Conservation (phyloP, 2,113 vertebrate species). For the Dasyornis broadbenti region DNA sequence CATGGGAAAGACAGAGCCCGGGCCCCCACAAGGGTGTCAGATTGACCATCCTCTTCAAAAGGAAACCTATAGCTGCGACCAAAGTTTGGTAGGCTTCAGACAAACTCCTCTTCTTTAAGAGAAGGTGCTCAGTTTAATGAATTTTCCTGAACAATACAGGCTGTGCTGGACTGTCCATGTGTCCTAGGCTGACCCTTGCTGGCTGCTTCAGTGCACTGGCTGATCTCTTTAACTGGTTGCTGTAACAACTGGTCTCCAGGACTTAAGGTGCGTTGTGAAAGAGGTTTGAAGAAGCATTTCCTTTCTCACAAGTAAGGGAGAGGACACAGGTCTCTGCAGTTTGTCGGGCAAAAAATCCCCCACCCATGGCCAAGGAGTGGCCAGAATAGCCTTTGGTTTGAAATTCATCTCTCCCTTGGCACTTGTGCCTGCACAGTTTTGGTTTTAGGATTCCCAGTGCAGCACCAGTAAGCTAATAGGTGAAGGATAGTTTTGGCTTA, state of each 20-base stretch:
- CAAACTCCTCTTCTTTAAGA: neutral
- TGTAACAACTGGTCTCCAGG: neutral
- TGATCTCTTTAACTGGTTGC: neutral
- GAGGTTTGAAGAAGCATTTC: neutral
- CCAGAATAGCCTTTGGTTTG: neutral
- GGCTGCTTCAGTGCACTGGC: neutral
- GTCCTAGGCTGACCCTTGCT: constrained; percentile 6
- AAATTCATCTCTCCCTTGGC: neutral
- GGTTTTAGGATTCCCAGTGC: neutral
- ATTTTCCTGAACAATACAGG: neutral
- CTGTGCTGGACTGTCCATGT: neutral
- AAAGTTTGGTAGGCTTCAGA: neutral
- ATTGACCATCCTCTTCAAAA: neutral
- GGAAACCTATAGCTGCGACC: neutral
- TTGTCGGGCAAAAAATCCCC: neutral
- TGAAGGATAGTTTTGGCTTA: neutral
- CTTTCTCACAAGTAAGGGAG: neutral
- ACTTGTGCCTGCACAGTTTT: neutral
- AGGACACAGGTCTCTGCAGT: neutral
- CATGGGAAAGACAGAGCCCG: neutral
- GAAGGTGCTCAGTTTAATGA: neutral
- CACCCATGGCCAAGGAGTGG: neutral
- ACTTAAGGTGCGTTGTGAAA: neutral
- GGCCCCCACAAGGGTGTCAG: neutral
- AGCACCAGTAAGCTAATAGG: neutral